Evolutionary conservation across 1,140 invertebrate genomes (phyloP).

Genomic region (Penaeus chinensis): DNA sequence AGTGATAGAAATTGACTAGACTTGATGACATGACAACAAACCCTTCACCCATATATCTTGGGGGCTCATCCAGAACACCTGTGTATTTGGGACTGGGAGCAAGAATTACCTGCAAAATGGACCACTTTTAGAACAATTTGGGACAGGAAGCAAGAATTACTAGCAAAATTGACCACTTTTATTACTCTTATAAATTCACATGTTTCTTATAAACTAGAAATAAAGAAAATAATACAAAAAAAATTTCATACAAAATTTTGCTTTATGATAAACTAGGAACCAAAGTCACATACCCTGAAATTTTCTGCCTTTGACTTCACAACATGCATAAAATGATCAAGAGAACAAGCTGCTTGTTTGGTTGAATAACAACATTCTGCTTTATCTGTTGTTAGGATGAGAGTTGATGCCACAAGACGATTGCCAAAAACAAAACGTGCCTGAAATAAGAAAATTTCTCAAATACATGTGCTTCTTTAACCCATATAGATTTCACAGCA

Average conservation of each 20-base stretch:
- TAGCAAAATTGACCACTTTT: background rate
- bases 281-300: constrained; percentile 76
- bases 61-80: constrained; percentile 93
- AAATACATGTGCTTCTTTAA: background rate
- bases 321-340: constrained; percentile 97
- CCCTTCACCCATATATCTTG: constrained; percentile 96
- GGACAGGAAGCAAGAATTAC: constrained; percentile 89
- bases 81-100: constrained; percentile 94
- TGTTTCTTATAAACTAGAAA: background rate
- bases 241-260: background rate
- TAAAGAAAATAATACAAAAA: constrained; percentile 21
- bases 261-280: constrained; percentile 31
- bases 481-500: background rate
- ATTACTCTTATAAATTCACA: too few relatives aligned
- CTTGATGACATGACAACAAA: constrained; percentile 97
- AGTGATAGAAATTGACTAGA: constrained; percentile 93
- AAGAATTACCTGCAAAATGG: constrained; percentile 79
- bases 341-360: constrained; percentile 89
- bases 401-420: constrained; percentile 89
- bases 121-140: constrained; percentile 73
- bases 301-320: constrained; percentile 95
- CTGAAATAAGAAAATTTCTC: constrained; percentile 68
- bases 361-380: constrained; percentile 95
- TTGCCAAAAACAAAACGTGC: constrained; percentile 97
- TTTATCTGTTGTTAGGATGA: constrained; percentile 94